phyloP scores from a whole-genome alignment of 2,113 vertebrate genomes.

The Catagonus wagneri region DNA sequence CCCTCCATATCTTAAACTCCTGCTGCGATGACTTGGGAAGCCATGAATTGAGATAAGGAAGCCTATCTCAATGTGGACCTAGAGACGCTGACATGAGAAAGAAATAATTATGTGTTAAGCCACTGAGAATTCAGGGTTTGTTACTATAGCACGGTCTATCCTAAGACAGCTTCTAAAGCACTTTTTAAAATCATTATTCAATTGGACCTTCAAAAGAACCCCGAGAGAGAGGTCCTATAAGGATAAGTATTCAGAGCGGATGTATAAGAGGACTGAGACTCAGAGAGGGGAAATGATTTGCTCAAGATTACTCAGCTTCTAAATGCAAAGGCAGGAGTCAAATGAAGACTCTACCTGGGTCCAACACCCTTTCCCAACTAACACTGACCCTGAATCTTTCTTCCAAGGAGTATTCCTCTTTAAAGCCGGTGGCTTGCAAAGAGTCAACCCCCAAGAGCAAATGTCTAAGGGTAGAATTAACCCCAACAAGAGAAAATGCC shows the following conservation, averaged over 20 bases:
- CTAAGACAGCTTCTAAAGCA: neutral
- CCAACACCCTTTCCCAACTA: rapidly evolving
- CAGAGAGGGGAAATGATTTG: neutral
- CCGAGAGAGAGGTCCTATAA: neutral
- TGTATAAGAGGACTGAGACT: neutral
- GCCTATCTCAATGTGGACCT: neutral
- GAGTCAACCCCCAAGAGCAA: neutral
- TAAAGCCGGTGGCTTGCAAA: neutral
- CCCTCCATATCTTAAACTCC: neutral
- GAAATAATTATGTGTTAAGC: neutral
- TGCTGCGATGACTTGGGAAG: neutral
- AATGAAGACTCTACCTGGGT: neutral
- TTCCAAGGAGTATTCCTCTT: neutral
- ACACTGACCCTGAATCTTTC: rapidly evolving
- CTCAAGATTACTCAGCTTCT: neutral
- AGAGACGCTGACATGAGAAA: neutral
- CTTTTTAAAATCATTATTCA: neutral
- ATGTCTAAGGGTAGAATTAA: neutral
- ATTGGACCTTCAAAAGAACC: neutral
- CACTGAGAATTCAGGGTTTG: neutral
- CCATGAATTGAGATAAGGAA: neutral
- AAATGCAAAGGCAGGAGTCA: neutral
- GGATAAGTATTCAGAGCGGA: neutral
- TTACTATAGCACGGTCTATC: neutral
- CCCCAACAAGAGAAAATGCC: neutral